Conservation (phyloP, 2,113 vertebrate genomes). For the Calidris pugnax region DNA sequence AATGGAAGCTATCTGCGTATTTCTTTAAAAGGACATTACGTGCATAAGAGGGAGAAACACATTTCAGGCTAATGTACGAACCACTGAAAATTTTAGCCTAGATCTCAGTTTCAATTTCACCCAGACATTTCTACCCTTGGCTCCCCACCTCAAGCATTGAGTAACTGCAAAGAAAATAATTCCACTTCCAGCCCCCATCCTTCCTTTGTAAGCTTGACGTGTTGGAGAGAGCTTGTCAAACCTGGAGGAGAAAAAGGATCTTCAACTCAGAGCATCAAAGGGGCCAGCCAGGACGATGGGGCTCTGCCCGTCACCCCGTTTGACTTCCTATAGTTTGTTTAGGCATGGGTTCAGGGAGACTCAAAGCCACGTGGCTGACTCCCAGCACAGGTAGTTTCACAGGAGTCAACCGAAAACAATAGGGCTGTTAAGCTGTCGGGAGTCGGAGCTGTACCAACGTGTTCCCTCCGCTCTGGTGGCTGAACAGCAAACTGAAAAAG, state of each 20-base stretch:
- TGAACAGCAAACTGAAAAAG: background rate
- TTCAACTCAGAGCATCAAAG: background rate
- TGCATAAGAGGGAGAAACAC: background rate
- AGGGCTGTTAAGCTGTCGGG: background rate
- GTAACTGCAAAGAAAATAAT: background rate
- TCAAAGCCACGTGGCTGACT: conserved; percentile 1
- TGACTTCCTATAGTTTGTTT: conserved; percentile 18
- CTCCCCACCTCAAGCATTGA: background rate
- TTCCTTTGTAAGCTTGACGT: background rate
- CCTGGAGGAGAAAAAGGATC: background rate
- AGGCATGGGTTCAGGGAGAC: background rate
- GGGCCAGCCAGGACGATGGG: background rate
- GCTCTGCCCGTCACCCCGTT: background rate
- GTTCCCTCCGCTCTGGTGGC: background rate
- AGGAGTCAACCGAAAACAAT: conserved; percentile 13
- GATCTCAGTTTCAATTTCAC: background rate
- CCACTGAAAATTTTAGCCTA: background rate
- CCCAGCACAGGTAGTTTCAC: conserved; percentile 40
- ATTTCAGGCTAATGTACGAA: background rate
- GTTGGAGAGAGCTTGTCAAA: background rate
- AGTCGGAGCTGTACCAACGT: background rate
- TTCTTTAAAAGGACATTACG: background rate
- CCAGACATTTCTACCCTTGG: background rate
- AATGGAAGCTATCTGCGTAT: background rate
- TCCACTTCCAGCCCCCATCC: background rate